A percentile compares a stretch with the other conserved stretches of the same genome.
Conservation (phyloP, 2,888 invertebrate genomes). For the Prosopocoilus inquinatus region DNA sequence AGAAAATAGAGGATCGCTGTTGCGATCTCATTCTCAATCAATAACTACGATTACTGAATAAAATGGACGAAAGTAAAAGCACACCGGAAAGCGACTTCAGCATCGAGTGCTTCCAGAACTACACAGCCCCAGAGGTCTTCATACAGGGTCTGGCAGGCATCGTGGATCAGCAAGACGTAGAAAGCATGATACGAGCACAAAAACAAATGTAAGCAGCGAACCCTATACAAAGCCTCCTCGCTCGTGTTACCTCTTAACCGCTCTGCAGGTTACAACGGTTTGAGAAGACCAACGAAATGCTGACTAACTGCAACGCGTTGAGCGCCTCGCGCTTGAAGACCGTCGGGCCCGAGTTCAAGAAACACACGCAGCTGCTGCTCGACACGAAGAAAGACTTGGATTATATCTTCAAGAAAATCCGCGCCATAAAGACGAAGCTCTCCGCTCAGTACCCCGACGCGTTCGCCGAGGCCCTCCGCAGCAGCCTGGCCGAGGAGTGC, state of each 20-base stretch:
- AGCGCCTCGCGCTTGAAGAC: constrained; percentile 83
- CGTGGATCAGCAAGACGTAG: constrained; percentile 88
- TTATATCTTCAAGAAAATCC: constrained; percentile 88
- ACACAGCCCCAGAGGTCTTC: constrained; percentile 87
- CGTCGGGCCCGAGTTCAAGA: constrained; percentile 85
- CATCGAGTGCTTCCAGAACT: constrained; percentile 87
- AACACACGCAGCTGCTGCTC: constrained; percentile 79
- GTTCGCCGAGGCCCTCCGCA: constrained; percentile 59
- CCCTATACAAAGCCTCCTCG: too few species aligned
- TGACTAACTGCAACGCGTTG: constrained; percentile 94
- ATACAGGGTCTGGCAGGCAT: constrained; percentile 90
- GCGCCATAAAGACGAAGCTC: constrained; percentile 77
- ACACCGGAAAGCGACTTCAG: constrained; percentile 69
- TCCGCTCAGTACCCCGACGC: constrained; percentile 66
- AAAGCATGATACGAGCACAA: constrained; percentile 85
- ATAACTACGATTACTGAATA: neutral
- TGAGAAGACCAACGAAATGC: constrained; percentile 99
- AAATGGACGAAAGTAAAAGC: constrained; percentile 52
- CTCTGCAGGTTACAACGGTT: constrained; percentile 84
- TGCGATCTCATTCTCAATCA: neutral
- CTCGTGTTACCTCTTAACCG: too few species aligned
- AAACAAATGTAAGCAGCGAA: constrained; percentile 77
- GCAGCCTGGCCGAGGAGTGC: constrained; percentile 46
- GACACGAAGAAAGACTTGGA: constrained; percentile 96
- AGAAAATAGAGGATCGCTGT: neutral